A percentile compares a stretch with the other conserved stretches of the same genome.
Conservation (phyloP, 2,797 vertebrate species). For the Phylloscopus collybita region DNA sequence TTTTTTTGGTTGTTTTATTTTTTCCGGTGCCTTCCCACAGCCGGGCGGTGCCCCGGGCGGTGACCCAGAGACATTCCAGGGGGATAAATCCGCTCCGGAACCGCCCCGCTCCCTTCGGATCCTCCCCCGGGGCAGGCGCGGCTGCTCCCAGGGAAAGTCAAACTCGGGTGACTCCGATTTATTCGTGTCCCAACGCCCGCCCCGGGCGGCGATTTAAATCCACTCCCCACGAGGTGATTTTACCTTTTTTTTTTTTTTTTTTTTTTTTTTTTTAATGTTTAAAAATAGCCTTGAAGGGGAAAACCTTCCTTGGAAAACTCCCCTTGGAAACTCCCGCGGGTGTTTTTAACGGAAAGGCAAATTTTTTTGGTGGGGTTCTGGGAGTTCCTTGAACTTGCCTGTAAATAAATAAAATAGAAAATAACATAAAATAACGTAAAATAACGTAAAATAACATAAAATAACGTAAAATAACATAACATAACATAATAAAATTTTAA, state of each 20-base stretch:
- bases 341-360: background rate
- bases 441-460: no score
- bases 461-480: no score
- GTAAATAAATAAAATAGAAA: background rate
- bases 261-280: background rate
- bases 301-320: background rate
- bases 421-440: no score
- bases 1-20: no score
- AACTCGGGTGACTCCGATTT: background rate
- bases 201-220: background rate
- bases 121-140: background rate
- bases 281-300: background rate
- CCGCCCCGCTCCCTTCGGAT: no score
- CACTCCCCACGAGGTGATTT: background rate
- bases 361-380: background rate
- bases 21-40: background rate
- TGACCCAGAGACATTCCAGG: background rate
- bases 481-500: no score
- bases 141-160: background rate
- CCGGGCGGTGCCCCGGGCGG: background rate
- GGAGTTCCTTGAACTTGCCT: background rate
- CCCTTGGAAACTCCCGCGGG: background rate
- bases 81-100: background rate
- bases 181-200: background rate
- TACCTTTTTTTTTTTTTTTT: no score